Conservation (phyloP, 2,888 invertebrate genomes). For the Thymelicus acteon region DNA sequence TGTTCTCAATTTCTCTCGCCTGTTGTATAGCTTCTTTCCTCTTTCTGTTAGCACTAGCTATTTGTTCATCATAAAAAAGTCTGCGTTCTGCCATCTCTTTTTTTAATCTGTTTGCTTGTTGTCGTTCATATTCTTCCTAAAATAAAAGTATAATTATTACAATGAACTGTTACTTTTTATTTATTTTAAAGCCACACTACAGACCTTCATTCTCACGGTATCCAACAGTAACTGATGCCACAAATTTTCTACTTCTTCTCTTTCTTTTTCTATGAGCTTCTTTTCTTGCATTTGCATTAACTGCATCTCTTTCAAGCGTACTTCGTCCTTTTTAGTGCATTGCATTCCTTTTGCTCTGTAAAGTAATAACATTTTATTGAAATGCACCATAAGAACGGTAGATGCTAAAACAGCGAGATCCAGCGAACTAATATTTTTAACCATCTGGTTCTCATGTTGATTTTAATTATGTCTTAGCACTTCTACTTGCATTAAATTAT, state of each 20-base stretch:
- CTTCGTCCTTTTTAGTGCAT: constrained; percentile 64
- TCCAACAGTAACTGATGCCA: constrained; percentile 72
- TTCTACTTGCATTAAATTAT: too few species aligned
- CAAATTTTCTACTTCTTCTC: constrained; percentile 60
- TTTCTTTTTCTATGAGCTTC: constrained; percentile 56
- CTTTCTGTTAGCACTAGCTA: constrained; percentile 66
- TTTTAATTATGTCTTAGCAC: too few species aligned
- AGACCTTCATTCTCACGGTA: constrained; percentile 66
- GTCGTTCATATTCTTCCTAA: constrained; percentile 64
- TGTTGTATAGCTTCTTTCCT: constrained; percentile 59
- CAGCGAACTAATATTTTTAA: too few species aligned
- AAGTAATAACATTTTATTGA: constrained; percentile 3
- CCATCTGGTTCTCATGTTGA: too few species aligned
- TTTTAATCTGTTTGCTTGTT: constrained; percentile 54
- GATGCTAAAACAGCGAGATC: too few species aligned
- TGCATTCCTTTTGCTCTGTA: constrained; percentile 70
- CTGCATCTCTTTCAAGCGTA: constrained; percentile 60
- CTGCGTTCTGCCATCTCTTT: constrained; percentile 68
- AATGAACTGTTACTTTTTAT: not conserved
- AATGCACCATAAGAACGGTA: too few species aligned
- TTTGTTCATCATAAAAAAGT: constrained; percentile 71
- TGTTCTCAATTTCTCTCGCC: constrained; percentile 71
- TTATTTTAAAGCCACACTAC: not conserved
- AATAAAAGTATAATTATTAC: not conserved
- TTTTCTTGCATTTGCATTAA: constrained; percentile 70